Base-by-base conservation (phyloP, 2,113 vertebrate species). In the Smithornis capensis region DNA sequence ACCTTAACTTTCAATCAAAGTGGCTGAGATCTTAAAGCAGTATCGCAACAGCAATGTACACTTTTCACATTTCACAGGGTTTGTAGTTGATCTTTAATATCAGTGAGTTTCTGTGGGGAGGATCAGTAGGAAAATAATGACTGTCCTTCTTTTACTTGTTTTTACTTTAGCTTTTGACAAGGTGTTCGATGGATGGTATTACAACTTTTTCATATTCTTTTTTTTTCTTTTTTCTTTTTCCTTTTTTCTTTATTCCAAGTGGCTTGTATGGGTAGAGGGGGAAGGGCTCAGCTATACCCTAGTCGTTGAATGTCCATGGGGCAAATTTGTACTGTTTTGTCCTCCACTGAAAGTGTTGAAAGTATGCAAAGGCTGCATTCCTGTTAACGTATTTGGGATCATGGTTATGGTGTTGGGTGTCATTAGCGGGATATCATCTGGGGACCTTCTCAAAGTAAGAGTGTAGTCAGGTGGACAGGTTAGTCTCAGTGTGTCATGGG, bases 281-380 rank as follows among this genome's bases (percentile, higher is more conserved):
- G 83, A 79, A 70, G 60, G 5, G 87, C 47, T 56, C 92, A 98
- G 98, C 99, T 99, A 99, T 99, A 99, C 99, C 47, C 99, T 94
- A 14, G 99, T 99, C 87, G 99, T 99, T 0, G 99, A 99, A 96
- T 99, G 99, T 87, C 99, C 99, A 67, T 99, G 99, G 63, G 99
- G 99, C 49, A 99, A 81, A 96, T 99, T 99, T 79, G 98, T 99
- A 98, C 98, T 99, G 98, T 99, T 99, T 96, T 99, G 99, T 75
- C 98, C 98, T 52, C 98, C 98, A 67, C 98, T 98, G 83, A 99
- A 99, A 25, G 98, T 98, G 87, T 98, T 99, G 98, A 99, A 99
- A 59, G 98, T 99, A 98, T 99, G 99, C 97, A 99, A 95, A 19
- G 99, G 98, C 90, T 99, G 99, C 98, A 99, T 99, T 73, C 97